phyloP scores from a whole-genome alignment of 2,888 invertebrate species.

The Drosophila neutralis region DNA sequence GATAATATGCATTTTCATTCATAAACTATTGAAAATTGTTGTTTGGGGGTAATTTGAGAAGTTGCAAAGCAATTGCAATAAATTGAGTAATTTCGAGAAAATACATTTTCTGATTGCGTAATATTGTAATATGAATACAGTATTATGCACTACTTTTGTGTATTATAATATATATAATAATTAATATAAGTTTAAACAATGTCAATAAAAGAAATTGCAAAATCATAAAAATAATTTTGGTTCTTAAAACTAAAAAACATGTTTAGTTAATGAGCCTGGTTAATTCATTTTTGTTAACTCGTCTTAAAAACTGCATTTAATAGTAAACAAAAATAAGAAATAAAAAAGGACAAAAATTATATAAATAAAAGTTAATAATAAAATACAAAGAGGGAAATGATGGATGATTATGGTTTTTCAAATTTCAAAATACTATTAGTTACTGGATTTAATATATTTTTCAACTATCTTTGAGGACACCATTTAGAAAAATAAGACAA shows the following conservation, averaged over 20 bases:
- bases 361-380: not conserved
- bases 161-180: not conserved
- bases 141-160: not conserved
- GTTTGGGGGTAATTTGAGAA: not conserved
- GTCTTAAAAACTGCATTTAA: not conserved
- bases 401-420: accelerated
- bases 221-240: too few species aligned
- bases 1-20: slow-evolving; percentile 49
- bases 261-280: too few species aligned
- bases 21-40: slow-evolving; percentile 33
- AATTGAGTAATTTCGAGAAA: not conserved
- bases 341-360: not conserved
- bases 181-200: not conserved
- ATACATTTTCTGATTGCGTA: not conserved
- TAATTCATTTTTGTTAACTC: not conserved
- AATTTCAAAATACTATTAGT: not conserved
- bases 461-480: not conserved
- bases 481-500: not conserved
- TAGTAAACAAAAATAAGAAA: not conserved
- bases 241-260: too few species aligned
- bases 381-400: not conserved
- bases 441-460: not conserved
- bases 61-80: slow-evolving; percentile 1
- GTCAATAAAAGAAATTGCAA: not conserved
- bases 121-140: not conserved